Conservation (phyloP, 2,888 invertebrate species). For the Belgica antarctica region DNA sequence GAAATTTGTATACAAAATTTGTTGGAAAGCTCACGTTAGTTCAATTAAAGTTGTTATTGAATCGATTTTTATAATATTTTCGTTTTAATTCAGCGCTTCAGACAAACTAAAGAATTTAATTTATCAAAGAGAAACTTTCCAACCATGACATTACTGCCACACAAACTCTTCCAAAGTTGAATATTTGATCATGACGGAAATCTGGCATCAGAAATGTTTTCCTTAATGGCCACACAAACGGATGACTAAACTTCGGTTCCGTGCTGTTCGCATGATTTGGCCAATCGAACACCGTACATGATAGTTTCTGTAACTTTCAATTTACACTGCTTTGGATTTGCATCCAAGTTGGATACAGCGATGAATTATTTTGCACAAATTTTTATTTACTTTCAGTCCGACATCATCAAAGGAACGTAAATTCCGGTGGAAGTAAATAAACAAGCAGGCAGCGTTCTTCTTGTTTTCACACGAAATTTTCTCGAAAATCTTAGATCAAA, state of each 20-base stretch:
- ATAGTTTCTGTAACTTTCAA: slow-evolving; percentile 7
- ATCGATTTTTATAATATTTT: too few species aligned
- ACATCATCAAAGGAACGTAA: background rate
- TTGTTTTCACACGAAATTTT: background rate
- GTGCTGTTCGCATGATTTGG: background rate
- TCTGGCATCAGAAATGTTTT: too few species aligned
- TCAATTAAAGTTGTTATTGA: background rate
- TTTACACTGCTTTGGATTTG: slow-evolving; percentile 9
- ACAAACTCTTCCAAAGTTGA: too few species aligned
- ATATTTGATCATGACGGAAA: too few species aligned
- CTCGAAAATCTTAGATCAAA: background rate
- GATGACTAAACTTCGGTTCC: background rate
- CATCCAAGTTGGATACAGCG: background rate
- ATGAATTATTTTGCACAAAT: too few species aligned
- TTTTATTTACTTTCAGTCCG: background rate
- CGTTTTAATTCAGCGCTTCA: too few species aligned
- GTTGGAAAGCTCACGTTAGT: background rate
- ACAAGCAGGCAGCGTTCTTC: background rate
- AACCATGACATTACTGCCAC: too few species aligned
- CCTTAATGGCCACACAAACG: too few species aligned
- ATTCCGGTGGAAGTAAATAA: background rate
- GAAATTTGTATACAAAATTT: too few species aligned
- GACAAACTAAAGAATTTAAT: too few species aligned
- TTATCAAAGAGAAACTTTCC: too few species aligned
- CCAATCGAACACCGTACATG: slow-evolving; percentile 10